Conservation (phyloP, 1,140 invertebrate genomes). For the Magallana ariakensis region DNA sequence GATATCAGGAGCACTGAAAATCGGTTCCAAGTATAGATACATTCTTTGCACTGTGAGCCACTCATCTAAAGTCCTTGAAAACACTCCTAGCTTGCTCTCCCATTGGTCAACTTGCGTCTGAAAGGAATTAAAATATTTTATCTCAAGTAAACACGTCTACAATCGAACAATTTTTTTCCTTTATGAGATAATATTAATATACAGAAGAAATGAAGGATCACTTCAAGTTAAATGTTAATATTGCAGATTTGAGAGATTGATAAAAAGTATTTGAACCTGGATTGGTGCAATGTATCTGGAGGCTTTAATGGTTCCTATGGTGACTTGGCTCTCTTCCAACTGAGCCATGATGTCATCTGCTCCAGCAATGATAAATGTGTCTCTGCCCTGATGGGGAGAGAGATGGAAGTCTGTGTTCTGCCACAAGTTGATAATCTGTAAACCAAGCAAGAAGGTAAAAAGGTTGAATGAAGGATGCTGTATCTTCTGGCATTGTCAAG, state of each 20-base stretch:
- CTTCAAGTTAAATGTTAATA: too few relatives aligned
- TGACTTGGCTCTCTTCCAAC: constrained; percentile 91
- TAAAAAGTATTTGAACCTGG: constrained; percentile 77
- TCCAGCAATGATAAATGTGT: constrained; percentile 89
- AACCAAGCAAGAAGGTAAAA: neutral
- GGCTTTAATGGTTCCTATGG: constrained; percentile 90
- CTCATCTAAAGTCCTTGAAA: constrained; percentile 88
- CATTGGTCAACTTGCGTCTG: constrained; percentile 88
- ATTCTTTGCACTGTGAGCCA: constrained; percentile 91
- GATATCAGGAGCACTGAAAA: constrained; percentile 93
- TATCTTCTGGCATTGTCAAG: too few relatives aligned
- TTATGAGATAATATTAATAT: neutral
- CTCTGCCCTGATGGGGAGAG: constrained; percentile 80
- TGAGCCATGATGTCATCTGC: constrained; percentile 89
- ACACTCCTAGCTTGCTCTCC: constrained; percentile 86
- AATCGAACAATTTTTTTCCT: neutral
- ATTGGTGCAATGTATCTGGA: constrained; percentile 91
- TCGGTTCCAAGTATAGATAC: constrained; percentile 92
- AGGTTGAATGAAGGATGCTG: too few relatives aligned
- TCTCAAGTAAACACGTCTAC: neutral
- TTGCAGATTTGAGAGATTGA: neutral
- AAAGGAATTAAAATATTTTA: neutral
- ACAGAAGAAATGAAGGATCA: too few relatives aligned
- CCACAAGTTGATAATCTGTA: constrained; percentile 76
- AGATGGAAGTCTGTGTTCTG: constrained; percentile 77